Base-by-base conservation (phyloP, 2,888 invertebrate species). In the Iselma pallidipennis region DNA sequence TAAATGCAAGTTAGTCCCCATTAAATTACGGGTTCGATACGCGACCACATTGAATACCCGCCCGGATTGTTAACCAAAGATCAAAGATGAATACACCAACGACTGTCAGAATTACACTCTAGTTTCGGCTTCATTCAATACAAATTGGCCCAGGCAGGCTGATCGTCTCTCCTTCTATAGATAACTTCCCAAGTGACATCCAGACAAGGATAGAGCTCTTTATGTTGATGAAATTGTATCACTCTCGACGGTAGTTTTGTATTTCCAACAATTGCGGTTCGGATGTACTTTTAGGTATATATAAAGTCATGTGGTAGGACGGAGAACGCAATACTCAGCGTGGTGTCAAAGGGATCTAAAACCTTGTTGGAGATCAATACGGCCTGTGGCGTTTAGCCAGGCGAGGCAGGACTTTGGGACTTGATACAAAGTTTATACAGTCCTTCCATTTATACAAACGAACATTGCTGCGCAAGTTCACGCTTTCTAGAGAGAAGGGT, bases 351-450 rank as follows among this genome's bases (percentile, higher is more conserved):
- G 75, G 74, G 75, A 75, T 72, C 74, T 76, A 77, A 37, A 37
- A 78, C 78, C 76, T 77, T 74, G 77, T 74, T 71, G 73, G 73
- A 78, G 81, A 81, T 81, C 81, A 79, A 81, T 81, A 81, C 79
- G 78, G 79, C 78, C 80, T 80, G 76, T 79, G 78, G 78, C 78
- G 77, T 76, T 78, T 76, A 77, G 77, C 77, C 74, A 77, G 76
- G 74, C 76, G 72, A 73, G 73, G 69, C 76, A 76, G 76, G 76
- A 77, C 78, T 77, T 77, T 65, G 74, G 74, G 78, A 78, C 78
- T 78, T 78, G 76, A 76, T 75, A 76, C 76, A 75, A 76, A 76
- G 72, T 78, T 76, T 77, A 75, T 71, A 69, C 69, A 72, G 71
- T 69, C 65, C 67, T 70, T 67, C 66, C 66, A 62, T 66, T 68